Base-by-base conservation (phyloP, 2,113 vertebrate species). In the Phodopus roborovskii region DNA sequence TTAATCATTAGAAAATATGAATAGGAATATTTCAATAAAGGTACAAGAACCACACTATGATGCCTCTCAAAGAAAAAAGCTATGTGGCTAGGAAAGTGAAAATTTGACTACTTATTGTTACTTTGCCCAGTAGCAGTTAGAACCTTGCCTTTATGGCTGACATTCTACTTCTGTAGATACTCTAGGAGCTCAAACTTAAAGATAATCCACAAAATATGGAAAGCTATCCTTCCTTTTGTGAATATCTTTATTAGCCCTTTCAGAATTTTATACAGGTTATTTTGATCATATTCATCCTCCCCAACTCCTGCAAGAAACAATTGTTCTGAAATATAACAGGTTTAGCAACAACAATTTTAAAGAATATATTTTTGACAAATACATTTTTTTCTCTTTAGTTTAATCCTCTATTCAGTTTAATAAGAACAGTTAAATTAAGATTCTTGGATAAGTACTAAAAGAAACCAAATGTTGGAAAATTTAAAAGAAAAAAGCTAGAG, bases 21-120 rank as follows among this genome's bases (percentile, higher is more conserved):
- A 39, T 88, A 26, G 3, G 82, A 93, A 78, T 94, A 66, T 88
- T 93, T 77, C 62, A 93, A 36, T 87, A 73, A n/a, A 94, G 50
- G 45, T 83, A 91, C 89, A 26, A 42, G 22, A n/a, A 73, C 12
- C 30, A 93, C 60, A 19, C n/a, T 86, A 9, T 58, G 11, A 77
- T 62, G n/a, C 36, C 62, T 94, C 22, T 33, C 30, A 71, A 3
- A 88, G n/a, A 94, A 90, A 13, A 50, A 28, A 91, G 15, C 5
- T 24, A 48, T 26, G 26, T 33, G 15, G 9, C 48, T 83, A 64
- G 0, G n/a, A 92, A 45, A 70, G 3, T 30, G 85, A 48, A 87
- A 94, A 83, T 90, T 7, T 94, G 22, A 16, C 26, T 77, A 42
- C 1, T 60, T 30, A 78, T 94, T 94, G 73, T 64, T 62, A 95